Base-by-base conservation (phyloP, 53 echinoderm and acorn worm genomes). In the Holothuria scabra region DNA sequence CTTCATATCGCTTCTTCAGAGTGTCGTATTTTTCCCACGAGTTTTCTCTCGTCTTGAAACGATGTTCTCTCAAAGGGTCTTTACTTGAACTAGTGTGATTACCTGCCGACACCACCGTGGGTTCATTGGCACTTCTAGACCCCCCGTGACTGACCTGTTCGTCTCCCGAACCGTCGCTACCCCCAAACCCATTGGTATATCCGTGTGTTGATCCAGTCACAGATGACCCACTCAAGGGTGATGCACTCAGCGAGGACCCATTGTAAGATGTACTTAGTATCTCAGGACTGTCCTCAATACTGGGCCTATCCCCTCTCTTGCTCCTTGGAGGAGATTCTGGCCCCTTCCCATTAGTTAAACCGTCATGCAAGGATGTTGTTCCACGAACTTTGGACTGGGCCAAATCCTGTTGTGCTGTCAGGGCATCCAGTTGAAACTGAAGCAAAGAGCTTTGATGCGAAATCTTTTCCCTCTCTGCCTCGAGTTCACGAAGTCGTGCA, bases 1-100 rank as follows among this genome's bases (percentile, higher is more conserved):
- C 91, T 69, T 93, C 93, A 59, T 96, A 96, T 59, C 91, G 84
- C 60, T 80, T 84, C 81, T 88, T 90, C 82, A 96, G 80, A 28
- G 93, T 93, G 58, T 93, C 93, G 65, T 93, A 96, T 28, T 91
- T 89, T 60, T 93, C 91, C 93, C 93, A 96, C n/a, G 87, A 56
- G 30, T 83, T 7, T 69, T 84, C 79, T 89, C 89, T 32, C 67
- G 80, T 20, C 83, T 83, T 66, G 75, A 60, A 25, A 59, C 83
- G 59, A 29, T 79, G 60, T 46, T 85, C 65, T 56, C 79, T 34
- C 70, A 81, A n/a, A 1, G 32, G 28, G 19, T 78, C 78, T 52
- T 52, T 52, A 52, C 18, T 14, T 3, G 52, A 14, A 52, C 52
- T 16, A 8, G 2, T 52, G 18, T 52, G 14, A 18, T 95, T 79